Evolutionary conservation across 2,888 invertebrate genomes (phyloP).

Genomic region (Lucinisca nassula): DNA sequence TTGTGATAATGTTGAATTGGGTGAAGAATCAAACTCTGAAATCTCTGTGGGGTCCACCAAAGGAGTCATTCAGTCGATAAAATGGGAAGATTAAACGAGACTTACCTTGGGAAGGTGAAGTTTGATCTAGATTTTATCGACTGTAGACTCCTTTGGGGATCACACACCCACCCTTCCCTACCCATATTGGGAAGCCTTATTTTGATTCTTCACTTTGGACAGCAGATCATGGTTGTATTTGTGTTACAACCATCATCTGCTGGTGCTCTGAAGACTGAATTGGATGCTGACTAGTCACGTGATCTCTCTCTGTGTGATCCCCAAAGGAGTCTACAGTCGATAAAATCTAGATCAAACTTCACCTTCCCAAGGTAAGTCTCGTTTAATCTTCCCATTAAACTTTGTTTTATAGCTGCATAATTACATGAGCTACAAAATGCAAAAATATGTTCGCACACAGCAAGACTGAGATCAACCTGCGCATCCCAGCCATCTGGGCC

Average conservation of each 20-base stretch:
- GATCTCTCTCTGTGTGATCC: slow-evolving; percentile 60
- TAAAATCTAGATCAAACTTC: slow-evolving; percentile 46
- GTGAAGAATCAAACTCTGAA: slow-evolving; percentile 47
- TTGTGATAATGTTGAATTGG: too few species aligned
- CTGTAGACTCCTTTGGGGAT: slow-evolving; percentile 48
- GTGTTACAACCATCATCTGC: too few species aligned
- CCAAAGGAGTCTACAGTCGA: slow-evolving; percentile 47
- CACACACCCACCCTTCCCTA: slow-evolving; percentile 36
- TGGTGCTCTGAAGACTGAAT: too few species aligned
- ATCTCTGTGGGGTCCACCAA: slow-evolving; percentile 49
- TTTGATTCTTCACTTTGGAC: slow-evolving; percentile 10
- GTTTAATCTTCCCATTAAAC: slow-evolving; percentile 20
- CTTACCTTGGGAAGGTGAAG: slow-evolving; percentile 38
- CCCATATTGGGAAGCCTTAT: neutral
- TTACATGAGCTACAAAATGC: too few species aligned
- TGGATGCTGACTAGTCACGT: too few species aligned
- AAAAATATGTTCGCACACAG: too few species aligned
- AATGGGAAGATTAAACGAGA: slow-evolving; percentile 53
- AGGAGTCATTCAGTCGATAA: slow-evolving; percentile 47
- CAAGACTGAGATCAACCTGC: too few species aligned
- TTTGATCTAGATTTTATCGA: slow-evolving; percentile 49
- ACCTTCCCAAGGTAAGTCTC: slow-evolving; percentile 19
- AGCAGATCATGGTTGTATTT: too few species aligned
- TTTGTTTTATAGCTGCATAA: too few species aligned
- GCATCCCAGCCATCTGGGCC: too few species aligned